Percentiles rank a stretch among this genome's conserved stretches.
Conservation (phyloP, 2,888 invertebrate species). For the Drosophila borealis region DNA sequence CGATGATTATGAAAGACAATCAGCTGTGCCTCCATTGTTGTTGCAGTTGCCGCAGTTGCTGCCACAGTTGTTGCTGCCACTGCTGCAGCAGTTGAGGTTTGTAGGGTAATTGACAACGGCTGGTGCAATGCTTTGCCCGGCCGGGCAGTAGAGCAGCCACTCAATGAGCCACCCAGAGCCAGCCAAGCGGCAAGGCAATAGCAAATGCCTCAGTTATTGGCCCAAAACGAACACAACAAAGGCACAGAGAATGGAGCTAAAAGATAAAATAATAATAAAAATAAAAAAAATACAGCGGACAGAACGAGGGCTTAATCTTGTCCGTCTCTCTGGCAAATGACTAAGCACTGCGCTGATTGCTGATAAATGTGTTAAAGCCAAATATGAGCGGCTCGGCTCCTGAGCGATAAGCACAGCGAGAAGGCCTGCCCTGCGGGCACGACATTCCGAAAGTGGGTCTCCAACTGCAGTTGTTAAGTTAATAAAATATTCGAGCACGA, state of each 20-base stretch:
- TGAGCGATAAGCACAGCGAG: neutral
- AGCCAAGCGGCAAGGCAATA: constrained; percentile 74
- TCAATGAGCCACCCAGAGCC: constrained; percentile 52
- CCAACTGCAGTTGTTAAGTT: too few relatives aligned
- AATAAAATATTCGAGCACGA: too few relatives aligned
- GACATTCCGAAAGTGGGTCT: constrained; percentile 6
- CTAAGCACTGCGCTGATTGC: constrained; percentile 58
- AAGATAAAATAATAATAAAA: neutral
- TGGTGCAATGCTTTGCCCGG: constrained; percentile 26
- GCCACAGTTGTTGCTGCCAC: constrained; percentile 7
- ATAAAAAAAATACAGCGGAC: neutral
- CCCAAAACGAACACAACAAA: constrained; percentile 37
- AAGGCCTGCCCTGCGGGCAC: neutral
- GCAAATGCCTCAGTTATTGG: constrained; percentile 68
- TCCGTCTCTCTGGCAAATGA: constrained; percentile 41
- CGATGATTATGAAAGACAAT: constrained; percentile 78
- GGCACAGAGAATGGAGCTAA: neutral
- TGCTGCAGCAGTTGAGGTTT: constrained; percentile 65
- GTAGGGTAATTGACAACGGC: constrained; percentile 76
- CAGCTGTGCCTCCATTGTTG: constrained; percentile 65
- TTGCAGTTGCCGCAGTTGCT: constrained; percentile 14
- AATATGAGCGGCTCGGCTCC: constrained; percentile 5
- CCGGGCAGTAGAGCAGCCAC: constrained; percentile 62
- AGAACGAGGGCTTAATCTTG: constrained; percentile 50
- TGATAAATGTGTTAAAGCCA: constrained; percentile 61